Percentiles rank a stretch among this genome's conserved stretches.
phyloP scores from a whole-genome alignment of 2,888 invertebrate species.

The Sarcophaga caerulescens region DNA sequence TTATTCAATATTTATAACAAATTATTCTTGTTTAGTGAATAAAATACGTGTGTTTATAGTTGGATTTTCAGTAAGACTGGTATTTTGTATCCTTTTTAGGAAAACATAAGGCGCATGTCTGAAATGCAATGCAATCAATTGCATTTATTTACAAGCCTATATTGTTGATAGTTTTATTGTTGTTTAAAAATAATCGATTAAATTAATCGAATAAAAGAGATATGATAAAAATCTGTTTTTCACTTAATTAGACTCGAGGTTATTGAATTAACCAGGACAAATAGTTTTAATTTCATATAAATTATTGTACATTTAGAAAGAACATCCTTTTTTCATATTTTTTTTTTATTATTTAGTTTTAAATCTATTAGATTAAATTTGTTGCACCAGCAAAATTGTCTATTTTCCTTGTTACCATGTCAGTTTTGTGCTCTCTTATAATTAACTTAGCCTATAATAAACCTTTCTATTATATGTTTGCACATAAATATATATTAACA shows the following conservation, averaged over 20 bases:
- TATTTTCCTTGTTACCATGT: no score
- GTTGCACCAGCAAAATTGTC: no score
- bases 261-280: no score
- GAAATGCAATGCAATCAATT: background rate
- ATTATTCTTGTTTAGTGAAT: slow-evolving; percentile 10
- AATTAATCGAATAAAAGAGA: background rate
- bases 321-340: no score
- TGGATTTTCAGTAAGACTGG: slow-evolving; percentile 1
- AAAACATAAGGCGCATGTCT: slow-evolving; percentile 46
- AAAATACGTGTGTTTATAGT: background rate
- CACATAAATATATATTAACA: background rate
- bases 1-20: background rate
- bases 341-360: no score
- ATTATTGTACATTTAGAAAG: no score
- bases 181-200: background rate
- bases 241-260: no score
- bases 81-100: slow-evolving; percentile 31
- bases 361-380: no score
- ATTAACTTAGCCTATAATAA: background rate
- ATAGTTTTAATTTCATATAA: no score
- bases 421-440: background rate
- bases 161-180: background rate
- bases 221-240: no score
- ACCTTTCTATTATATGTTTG: background rate
- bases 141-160: background rate